phyloP scores from a whole-genome alignment of 2,888 invertebrate genomes.

The Minunthozetes semirufus region DNA sequence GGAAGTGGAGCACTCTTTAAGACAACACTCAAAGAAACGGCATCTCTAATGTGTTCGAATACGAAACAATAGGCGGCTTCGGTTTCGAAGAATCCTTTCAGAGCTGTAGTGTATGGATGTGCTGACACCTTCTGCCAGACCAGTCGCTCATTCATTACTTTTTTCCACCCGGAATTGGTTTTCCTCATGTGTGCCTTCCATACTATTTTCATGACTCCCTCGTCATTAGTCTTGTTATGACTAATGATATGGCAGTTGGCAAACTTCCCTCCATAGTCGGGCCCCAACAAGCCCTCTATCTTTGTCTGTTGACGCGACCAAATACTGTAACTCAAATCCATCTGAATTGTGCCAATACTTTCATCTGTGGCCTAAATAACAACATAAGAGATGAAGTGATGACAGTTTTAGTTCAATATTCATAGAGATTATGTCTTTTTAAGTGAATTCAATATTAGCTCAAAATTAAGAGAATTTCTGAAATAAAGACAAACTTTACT shows the following conservation, averaged over 20 bases:
- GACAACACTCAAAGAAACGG: conserved; percentile 22
- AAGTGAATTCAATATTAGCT: no score
- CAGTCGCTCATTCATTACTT: conserved; percentile 32
- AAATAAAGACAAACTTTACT: no score
- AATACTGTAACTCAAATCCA: conserved; percentile 28
- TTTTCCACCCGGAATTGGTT: conserved; percentile 25
- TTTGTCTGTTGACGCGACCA: conserved; percentile 20
- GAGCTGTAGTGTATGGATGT: not conserved
- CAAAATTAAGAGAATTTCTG: no score
- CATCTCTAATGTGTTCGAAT: not conserved
- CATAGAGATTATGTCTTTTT: no score
- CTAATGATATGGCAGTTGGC: conserved; percentile 12
- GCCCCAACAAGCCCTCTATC: conserved; percentile 10
- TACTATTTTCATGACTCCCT: conserved; percentile 27
- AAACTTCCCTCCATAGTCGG: conserved; percentile 23
- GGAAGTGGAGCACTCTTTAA: conserved; percentile 27
- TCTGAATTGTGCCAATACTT: conserved; percentile 23
- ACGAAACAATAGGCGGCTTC: conserved; percentile 34
- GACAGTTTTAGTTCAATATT: not conserved
- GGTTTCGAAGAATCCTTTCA: conserved; percentile 33
- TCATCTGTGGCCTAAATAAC: not conserved
- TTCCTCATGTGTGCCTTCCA: conserved; percentile 31
- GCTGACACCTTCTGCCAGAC: conserved; percentile 32
- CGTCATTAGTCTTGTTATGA: conserved; percentile 23
- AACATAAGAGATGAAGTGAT: not conserved